Base-by-base conservation (phyloP, 2,113 vertebrate species). In the Gasterosteus nipponicus region DNA sequence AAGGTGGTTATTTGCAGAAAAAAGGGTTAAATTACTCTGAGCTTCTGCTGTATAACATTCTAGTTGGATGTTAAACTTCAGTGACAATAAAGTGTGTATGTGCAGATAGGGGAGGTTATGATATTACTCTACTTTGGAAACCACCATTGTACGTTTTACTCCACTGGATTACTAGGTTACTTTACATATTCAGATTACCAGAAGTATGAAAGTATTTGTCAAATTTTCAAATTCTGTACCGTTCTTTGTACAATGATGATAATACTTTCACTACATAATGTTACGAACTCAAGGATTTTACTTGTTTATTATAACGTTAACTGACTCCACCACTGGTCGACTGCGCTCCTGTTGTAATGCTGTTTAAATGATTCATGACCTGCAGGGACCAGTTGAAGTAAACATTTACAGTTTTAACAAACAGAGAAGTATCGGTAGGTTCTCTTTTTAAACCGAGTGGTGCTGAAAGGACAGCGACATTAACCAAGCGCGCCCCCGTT, bases 381-480 rank as follows among this genome's bases (percentile, higher is more conserved):
- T 63, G 47, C 71, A 51, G 66, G 63, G 49, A 76, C 19, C 38
- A 8, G 39, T 8, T 46, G 5, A 8, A 49, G 47, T 3, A 10
- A 38, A 8, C 29, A 14, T 46, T 58, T 39, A 12, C 78, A 66
- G 19, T 26, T 42, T 29, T 4, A 12, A 41, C 12, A 58, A 39
- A 39, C 8, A 38, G 1, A 69, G 4, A n/a, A 18, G 2, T 47
- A 19, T 26, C 3, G 19, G 26, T 11, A 15, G 5, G 26, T 53
- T 16, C 53, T 18, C 11, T 29, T 51, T 44, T 8, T 58, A 7
- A 63, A 35, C 29, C 39, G 5, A 38, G 60, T 31, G 65, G 80
- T 84, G 69, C 83, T 84, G 83, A 81, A 83, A 44, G 75, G 78
- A 87, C 81, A 84, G 84, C 78, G 79, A 73, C 80, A 33, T 14